A percentile compares a stretch with the other conserved stretches of the same genome.
phyloP scores from a whole-genome alignment of 2,888 invertebrate species.

The Branchellion lobata region DNA sequence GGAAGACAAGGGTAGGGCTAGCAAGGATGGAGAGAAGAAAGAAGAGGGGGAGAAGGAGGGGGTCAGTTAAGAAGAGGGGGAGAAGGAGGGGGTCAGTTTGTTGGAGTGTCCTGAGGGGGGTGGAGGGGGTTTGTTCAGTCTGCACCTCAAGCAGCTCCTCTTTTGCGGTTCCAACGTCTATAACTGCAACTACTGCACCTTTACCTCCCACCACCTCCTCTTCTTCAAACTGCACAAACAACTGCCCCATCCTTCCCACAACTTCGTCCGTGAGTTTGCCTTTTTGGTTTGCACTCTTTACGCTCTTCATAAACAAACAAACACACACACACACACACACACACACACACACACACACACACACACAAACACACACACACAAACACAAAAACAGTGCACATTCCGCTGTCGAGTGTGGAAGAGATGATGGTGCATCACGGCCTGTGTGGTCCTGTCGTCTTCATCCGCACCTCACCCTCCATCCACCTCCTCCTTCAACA shows the following conservation, averaged over 20 bases:
- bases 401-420: conserved; percentile 19
- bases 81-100: too few relatives aligned
- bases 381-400: neutral
- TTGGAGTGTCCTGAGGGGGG: too few relatives aligned
- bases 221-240: neutral
- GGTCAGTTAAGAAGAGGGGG: too few relatives aligned
- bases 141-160: conserved; percentile 11
- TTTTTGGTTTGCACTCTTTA: too few relatives aligned
- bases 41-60: too few relatives aligned
- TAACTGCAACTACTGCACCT: neutral
- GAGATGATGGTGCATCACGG: conserved; percentile 41
- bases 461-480: too few relatives aligned
- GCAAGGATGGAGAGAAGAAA: neutral
- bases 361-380: neutral
- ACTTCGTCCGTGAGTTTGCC: neutral
- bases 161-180: conserved; percentile 2
- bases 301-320: neutral
- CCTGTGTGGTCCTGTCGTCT: conserved; percentile 44
- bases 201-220: neutral
- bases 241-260: neutral
- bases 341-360: too few relatives aligned
- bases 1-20: neutral
- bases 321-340: neutral
- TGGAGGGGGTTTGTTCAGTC: neutral
- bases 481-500: too few relatives aligned